phyloP scores from a whole-genome alignment of 2,797 vertebrate genomes.

The Phalloptychus januarius region DNA sequence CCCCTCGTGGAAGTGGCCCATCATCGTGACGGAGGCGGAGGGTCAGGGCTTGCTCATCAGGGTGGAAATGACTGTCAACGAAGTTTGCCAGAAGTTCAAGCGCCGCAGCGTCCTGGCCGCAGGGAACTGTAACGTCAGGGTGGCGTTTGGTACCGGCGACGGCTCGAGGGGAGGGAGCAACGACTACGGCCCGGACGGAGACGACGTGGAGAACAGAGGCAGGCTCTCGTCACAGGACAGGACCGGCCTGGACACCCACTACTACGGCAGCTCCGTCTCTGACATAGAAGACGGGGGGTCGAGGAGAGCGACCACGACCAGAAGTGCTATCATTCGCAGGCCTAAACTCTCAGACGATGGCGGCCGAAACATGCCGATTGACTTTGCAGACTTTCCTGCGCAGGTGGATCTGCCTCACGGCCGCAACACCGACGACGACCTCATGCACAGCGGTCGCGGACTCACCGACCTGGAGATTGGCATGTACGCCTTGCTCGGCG shows the following conservation, averaged over 20 bases:
- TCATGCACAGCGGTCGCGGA: conserved; percentile 82
- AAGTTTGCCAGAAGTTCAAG: conserved; percentile 93
- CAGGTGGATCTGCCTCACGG: conserved; percentile 87
- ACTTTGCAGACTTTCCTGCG: conserved; percentile 91
- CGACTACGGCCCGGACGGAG: conserved; percentile 78
- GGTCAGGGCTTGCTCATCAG: conserved; percentile 90
- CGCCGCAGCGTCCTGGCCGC: conserved; percentile 89
- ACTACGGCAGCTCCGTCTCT: conserved; percentile 81
- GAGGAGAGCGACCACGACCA: conserved; percentile 82
- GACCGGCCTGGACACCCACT: conserved; percentile 79
- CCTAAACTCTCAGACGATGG: conserved; percentile 79
- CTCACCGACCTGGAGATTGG: conserved; percentile 95
- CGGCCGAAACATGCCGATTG: conserved; percentile 85
- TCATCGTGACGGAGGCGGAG: conserved; percentile 88
- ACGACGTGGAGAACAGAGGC: conserved; percentile 85
- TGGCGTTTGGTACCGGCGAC: conserved; percentile 87
- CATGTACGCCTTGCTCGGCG: conserved; percentile 96
- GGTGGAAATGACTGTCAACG: conserved; percentile 91
- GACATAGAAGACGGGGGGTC: conserved; percentile 83
- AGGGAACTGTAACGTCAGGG: conserved; percentile 84
- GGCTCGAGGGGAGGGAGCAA: conserved; percentile 63
- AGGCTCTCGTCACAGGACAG: conserved; percentile 82
- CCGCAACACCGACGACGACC: conserved; percentile 82
- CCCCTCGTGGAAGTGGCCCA: conserved; percentile 80
- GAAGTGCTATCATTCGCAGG: conserved; percentile 78